Evolutionary conservation across 1,140 invertebrate genomes (phyloP).

Genomic region (Achroia grisella): DNA sequence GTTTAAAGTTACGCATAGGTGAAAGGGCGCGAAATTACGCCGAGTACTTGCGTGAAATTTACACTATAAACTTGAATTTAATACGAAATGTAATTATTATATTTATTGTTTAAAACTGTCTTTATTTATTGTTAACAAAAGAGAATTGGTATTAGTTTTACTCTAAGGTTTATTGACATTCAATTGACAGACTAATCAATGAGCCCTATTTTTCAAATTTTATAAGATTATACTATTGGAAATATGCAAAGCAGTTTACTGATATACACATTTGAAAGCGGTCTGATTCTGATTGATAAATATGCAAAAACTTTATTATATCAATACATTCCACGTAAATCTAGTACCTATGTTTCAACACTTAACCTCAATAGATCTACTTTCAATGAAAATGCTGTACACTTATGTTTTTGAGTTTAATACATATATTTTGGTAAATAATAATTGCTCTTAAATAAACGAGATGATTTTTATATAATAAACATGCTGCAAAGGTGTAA

Average conservation of each 20-base stretch:
- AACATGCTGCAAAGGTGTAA: conserved; percentile 10
- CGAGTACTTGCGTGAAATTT: conserved; percentile 23
- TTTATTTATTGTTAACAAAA: too few relatives aligned
- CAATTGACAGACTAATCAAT: conserved; percentile 26
- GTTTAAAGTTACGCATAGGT: conserved; percentile 15
- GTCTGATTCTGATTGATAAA: too few relatives aligned
- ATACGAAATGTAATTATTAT: too few relatives aligned
- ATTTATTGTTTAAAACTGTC: too few relatives aligned
- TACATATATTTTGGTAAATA: background rate
- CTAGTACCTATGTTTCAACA: conserved; percentile 43
- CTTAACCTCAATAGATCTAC: conserved; percentile 65
- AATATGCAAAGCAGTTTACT: background rate
- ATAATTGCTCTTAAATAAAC: background rate
- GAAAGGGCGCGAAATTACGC: conserved; percentile 70
- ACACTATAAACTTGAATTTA: background rate
- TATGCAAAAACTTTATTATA: too few relatives aligned
- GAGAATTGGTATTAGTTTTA: too few relatives aligned
- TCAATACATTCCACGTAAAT: conserved; percentile 20
- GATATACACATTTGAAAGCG: background rate
- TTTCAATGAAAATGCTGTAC: conserved; percentile 27
- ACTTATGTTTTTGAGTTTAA: conserved; percentile 1
- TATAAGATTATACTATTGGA: background rate
- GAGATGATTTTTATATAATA: background rate
- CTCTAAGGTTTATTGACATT: conserved; percentile 18
- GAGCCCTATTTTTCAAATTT: conserved; percentile 20